Base-by-base conservation (phyloP, 2,797 vertebrate species). In the Clarias platycephalus region DNA sequence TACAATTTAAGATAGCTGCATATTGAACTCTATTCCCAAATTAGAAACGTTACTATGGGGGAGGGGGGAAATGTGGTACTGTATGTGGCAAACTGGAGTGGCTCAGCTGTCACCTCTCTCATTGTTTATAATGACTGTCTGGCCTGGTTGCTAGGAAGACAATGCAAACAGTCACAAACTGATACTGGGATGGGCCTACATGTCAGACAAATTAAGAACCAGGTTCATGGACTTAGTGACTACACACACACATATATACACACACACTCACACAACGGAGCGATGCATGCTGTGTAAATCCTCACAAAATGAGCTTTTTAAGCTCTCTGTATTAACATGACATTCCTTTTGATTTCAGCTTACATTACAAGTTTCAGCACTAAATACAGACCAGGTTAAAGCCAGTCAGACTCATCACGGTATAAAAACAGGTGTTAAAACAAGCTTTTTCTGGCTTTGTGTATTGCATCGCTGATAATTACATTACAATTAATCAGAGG, bases 151-250 rank as follows among this genome's bases (percentile, higher is more conserved):
- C 84, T 89, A 86, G 71, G 87, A 84, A 74, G 78, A 60, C 53
- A n/a, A 49, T 3, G 77, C 64, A 84, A 85, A 90, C 84, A 80
- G 68, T 22, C 53, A 44, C 80, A 75, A 79, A 89, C 84, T 88
- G 83, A 86, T 79, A 68, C 71, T 80, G 83, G 85, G 88, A 67
- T 85, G 82, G 86, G 85, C 57, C 37, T 44, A 60, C 74, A 75
- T 82, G 82, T 86, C 86, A 40, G 84, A 86, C 82, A 87, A 90
- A 88, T 88, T 83, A 85, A 84, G 68, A 72, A 28, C 18, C 26
- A n/a, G 67, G 75, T 12, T 81, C 12, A 49, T 71, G 75, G 70
- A 84, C 81, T 60, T 67, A 34, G 57, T 84, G 71, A 77, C 75
- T 79, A 40, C 55, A 81, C 9, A 82, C 9, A 81, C 81, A 74